These are phyloP conservation scores for Tiaroga cobitis DNA, from an alignment of 2,797 vertebrate genomes.

Conservation along the genomic window DNA sequence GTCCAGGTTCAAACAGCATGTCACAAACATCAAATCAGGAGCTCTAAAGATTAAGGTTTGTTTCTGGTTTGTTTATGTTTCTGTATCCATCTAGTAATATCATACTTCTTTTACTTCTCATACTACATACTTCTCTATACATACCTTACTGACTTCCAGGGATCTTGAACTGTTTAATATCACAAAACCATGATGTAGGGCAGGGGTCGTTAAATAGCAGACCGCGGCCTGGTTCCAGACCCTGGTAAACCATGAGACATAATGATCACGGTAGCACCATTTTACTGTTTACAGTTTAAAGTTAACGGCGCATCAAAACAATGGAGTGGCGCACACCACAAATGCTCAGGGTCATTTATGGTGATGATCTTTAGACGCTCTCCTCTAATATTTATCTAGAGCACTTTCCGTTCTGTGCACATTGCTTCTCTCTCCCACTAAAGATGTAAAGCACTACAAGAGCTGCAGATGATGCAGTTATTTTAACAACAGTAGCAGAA, in stretches of 20 bases:
- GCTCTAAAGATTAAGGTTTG: background rate
- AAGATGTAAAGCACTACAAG: background rate
- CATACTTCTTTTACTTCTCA: too few species aligned
- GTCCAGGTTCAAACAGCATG: slow-evolving; percentile 9
- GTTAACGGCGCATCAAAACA: too few species aligned
- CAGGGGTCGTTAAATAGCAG: background rate
- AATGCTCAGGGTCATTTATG: too few species aligned
- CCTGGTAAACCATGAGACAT: background rate
- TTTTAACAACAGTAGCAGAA: background rate
- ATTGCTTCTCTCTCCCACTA: background rate
- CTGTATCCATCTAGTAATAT: background rate
- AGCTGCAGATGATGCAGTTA: background rate
- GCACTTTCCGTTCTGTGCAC: background rate
- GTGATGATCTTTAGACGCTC: too few species aligned
- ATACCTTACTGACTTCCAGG: background rate
- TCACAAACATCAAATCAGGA: background rate
- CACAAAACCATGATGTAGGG: background rate
- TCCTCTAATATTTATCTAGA: too few species aligned
- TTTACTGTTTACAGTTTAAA: too few species aligned
- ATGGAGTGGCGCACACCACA: background rate
- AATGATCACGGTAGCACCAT: too few species aligned
- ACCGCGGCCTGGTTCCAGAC: background rate
- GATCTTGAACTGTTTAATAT: background rate
- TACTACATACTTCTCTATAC: too few species aligned
- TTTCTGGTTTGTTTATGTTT: background rate